Evolutionary conservation across 2,888 invertebrate species (phyloP), one percentile per base, ranked within the genome.

Genomic region (Mesodorylaimus sp.): DNA sequence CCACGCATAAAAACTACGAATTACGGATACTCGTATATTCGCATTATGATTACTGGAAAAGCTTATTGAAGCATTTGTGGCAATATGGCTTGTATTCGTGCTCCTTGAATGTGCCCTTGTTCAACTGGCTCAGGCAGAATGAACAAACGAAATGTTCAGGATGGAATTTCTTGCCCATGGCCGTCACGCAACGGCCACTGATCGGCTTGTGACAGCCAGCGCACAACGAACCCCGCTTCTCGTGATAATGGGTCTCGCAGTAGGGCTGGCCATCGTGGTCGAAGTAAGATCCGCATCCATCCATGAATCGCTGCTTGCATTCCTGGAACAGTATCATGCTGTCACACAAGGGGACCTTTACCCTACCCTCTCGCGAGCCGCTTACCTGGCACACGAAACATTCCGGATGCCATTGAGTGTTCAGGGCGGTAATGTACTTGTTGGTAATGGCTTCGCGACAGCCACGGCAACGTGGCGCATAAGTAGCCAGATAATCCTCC

Each of bases 111-210:
- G 91, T 93, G 61, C 93, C 93, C 68, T 93, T 93, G 72, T 91
- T 93, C 57, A 95, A 76, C 67, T 91, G 91, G 65, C 89, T 82
- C 54, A 91, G 74, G 65, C 95, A 95, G 73, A 91, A 95, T 21
- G 91, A 89, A 73, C 93, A 95, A 2, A 89, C 88, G 66, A 95
- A 95, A 72, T 93, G 93, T 68, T 93, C 91, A 0, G 93, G 93
- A 70, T 95, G 93, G 76, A 88, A 93, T 73, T 93, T 91, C 60
- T 85, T 76, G 73, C 86, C 89, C 91, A 95, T 91, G 55, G 93
- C 93, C 1, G 91, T 93, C 68, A 95, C 91, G 71, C 93, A 93
- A 29, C 91, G 81, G 1, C 67, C 67, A n/a, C 10, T 13, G 61
- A 95, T 91, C n/a, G 93, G 91, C 66, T 91, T 89, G 69, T 89